Percentiles rank a stretch among this genome's conserved stretches.
Evolutionary conservation across 1,140 invertebrate genomes (phyloP).

Genomic region (Scaptomyza graminum): DNA sequence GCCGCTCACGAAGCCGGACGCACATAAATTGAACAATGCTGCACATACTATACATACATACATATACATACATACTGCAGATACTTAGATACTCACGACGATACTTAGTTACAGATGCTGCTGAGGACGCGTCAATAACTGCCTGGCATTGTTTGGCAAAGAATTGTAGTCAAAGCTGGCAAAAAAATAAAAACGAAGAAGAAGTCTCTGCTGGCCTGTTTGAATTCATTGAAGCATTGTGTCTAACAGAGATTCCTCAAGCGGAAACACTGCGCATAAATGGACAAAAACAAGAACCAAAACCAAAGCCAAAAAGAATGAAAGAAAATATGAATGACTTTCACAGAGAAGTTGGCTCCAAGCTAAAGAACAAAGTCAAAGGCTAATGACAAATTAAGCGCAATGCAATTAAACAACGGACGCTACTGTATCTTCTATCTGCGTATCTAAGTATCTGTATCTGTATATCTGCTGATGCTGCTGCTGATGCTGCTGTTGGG

Average conservation of each 20-base stretch:
- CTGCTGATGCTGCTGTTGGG: constrained; percentile 41
- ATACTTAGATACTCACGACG: constrained; percentile 11
- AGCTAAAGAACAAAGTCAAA: constrained; percentile 57
- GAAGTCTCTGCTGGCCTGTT: background rate
- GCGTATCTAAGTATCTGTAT: constrained; percentile 19
- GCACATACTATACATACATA: constrained; percentile 14
- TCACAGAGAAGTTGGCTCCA: constrained; percentile 8
- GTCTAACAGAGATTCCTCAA: constrained; percentile 48
- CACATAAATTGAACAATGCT: constrained; percentile 67
- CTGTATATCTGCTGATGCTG: constrained; percentile 31
- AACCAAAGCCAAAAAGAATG: background rate
- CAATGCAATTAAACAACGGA: constrained; percentile 65
- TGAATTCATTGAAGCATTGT: constrained; percentile 27
- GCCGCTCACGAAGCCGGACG: constrained; percentile 52
- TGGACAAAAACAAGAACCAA: constrained; percentile 22
- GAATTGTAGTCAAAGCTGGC: background rate
- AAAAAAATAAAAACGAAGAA: background rate
- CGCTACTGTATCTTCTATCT: constrained; percentile 26
- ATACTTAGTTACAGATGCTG: constrained; percentile 28
- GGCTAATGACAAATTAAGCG: constrained; percentile 80
- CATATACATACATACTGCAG: constrained; percentile 38
- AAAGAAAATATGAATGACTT: constrained; percentile 63
- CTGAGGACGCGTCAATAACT: constrained; percentile 35
- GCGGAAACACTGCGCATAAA: constrained; percentile 45
- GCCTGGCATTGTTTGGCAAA: constrained; percentile 22